These are phyloP conservation scores for Geotrupes spiniger DNA, from an alignment of 2,888 invertebrate genomes.

Conservation along the genomic window DNA sequence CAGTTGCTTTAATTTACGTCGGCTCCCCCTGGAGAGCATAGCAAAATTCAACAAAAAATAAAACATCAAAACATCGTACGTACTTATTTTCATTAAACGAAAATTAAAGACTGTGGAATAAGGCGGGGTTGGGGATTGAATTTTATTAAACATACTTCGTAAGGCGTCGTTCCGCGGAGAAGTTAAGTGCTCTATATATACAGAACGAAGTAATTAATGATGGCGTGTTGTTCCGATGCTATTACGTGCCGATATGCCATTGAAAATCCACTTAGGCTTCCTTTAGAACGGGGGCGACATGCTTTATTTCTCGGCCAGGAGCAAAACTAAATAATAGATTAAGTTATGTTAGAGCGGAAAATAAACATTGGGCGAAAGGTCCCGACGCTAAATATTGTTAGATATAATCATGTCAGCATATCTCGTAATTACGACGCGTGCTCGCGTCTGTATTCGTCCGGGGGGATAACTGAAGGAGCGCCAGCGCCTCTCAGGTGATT, in stretches of 20 bases:
- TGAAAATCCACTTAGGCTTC: slow-evolving; percentile 20
- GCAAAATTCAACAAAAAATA: too few relatives aligned
- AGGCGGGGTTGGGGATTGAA: too few relatives aligned
- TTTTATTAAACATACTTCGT: background rate
- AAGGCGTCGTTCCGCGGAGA: slow-evolving; percentile 1
- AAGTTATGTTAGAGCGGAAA: background rate
- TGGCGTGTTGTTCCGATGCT: slow-evolving; percentile 23
- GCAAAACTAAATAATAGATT: slow-evolving; percentile 8
- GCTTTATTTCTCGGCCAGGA: slow-evolving; percentile 6
- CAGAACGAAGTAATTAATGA: slow-evolving; percentile 22
- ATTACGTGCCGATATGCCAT: slow-evolving; percentile 23
- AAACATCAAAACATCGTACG: too few relatives aligned
- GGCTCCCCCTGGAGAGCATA: too few relatives aligned
- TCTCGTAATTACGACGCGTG: too few relatives aligned
- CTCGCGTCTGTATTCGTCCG: too few relatives aligned
- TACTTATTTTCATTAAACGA: slow-evolving; percentile 5
- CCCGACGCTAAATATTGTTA: background rate
- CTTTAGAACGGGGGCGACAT: background rate
- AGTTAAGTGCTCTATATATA: slow-evolving; percentile 13
- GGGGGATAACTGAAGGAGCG: too few relatives aligned
- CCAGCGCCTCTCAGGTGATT: too few relatives aligned
- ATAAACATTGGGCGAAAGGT: background rate
- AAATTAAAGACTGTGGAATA: too few relatives aligned
- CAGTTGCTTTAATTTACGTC: too few relatives aligned
- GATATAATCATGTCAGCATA: too few relatives aligned